Evolutionary conservation across 2,113 vertebrate species (phyloP).

Genomic region (Melanocharis versteri): DNA sequence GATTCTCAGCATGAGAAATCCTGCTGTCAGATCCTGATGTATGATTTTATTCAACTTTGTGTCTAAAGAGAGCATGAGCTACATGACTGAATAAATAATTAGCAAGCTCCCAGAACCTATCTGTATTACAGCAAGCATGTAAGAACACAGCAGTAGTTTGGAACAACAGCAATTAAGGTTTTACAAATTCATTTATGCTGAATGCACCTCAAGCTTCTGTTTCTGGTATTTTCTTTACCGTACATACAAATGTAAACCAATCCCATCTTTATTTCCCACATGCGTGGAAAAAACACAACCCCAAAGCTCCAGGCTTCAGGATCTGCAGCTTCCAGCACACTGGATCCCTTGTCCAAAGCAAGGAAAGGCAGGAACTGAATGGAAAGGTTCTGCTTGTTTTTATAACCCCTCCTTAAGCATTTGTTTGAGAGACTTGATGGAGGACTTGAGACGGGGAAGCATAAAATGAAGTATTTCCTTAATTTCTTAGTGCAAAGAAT

Average conservation of each 20-base stretch:
- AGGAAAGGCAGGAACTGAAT: conserved; percentile 46
- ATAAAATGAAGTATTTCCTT: conserved; percentile 50
- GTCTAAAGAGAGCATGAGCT: conserved; percentile 27
- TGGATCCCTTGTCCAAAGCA: conserved; percentile 58
- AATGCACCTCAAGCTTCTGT: conserved; percentile 10
- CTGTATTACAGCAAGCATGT: background rate
- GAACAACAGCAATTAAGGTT: conserved; percentile 55
- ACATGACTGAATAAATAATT: conserved; percentile 34
- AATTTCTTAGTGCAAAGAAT: conserved; percentile 34
- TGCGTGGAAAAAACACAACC: background rate
- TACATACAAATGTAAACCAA: conserved; percentile 25
- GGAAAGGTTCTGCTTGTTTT: conserved; percentile 70
- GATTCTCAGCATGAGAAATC: conserved; percentile 49
- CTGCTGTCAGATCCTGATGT: conserved; percentile 46
- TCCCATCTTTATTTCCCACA: conserved; percentile 41
- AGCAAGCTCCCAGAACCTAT: background rate
- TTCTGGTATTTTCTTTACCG: background rate
- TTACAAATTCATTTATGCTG: conserved; percentile 36
- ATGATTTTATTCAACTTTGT: conserved; percentile 56
- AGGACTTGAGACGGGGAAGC: background rate
- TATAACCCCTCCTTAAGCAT: conserved; percentile 58
- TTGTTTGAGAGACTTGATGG: conserved; percentile 52
- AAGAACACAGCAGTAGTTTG: conserved; percentile 45
- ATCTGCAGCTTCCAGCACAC: conserved; percentile 48
- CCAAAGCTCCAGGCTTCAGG: background rate